These are phyloP conservation scores for Papilio glaucus DNA, from an alignment of 1,140 invertebrate species.

Conservation along the genomic window DNA sequence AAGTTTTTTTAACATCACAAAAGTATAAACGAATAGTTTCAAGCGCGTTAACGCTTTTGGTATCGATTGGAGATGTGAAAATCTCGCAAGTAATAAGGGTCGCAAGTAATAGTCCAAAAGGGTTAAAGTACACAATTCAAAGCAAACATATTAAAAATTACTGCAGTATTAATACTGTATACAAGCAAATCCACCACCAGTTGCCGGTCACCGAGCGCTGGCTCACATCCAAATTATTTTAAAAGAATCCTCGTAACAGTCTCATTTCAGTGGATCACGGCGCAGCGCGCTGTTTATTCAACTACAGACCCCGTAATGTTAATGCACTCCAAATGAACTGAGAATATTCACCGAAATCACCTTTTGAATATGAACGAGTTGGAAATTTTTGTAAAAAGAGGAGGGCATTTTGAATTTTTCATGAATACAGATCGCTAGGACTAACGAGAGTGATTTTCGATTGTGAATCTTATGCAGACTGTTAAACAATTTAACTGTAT, in stretches of 20 bases:
- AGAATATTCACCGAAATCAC: slow-evolving; percentile 24
- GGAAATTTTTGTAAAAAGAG: slow-evolving; percentile 3
- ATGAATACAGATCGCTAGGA: not conserved
- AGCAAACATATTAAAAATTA: not conserved
- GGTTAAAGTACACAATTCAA: not conserved
- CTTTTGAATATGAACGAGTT: slow-evolving; percentile 33
- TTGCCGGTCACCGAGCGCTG: slow-evolving; percentile 67
- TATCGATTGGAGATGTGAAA: too few species aligned
- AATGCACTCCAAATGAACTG: slow-evolving; percentile 35
- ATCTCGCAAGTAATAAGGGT: too few species aligned
- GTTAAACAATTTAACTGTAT: slow-evolving; percentile 1
- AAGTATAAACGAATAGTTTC: not conserved
- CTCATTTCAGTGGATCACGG: slow-evolving; percentile 69
- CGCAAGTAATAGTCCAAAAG: not conserved
- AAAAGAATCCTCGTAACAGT: slow-evolving; percentile 66
- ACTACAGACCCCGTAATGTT: slow-evolving; percentile 41
- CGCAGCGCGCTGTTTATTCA: slow-evolving; percentile 53
- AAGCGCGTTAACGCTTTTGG: not conserved
- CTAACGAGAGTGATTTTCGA: slow-evolving; percentile 7
- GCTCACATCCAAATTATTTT: slow-evolving; percentile 75
- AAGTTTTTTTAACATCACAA: slow-evolving; percentile 13
- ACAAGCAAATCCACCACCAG: slow-evolving; percentile 70
- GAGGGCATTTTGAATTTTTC: slow-evolving; percentile 23
- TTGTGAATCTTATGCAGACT: not conserved
- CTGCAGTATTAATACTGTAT: slow-evolving; percentile 50